phyloP scores from a whole-genome alignment of 1,140 invertebrate species.

The Penaeus indicus region DNA sequence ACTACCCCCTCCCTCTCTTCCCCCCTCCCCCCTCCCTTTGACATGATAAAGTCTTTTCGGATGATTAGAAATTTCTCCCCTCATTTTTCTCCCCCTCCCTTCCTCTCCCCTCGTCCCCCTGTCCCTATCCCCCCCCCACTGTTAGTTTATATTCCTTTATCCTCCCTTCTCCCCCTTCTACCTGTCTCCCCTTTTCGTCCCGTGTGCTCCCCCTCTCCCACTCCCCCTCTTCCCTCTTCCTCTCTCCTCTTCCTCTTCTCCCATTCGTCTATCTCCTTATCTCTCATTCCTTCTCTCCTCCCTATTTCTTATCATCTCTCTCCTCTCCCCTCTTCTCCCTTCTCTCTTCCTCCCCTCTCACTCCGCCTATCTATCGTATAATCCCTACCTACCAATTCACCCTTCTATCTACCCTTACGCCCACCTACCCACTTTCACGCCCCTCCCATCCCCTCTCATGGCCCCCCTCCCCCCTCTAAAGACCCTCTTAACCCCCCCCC shows the following conservation, averaged over 20 bases:
- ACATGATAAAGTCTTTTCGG: no score
- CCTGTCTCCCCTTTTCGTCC: background rate
- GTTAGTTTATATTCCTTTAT: no score
- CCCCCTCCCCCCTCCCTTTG: no score
- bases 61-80: no score
- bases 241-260: slow-evolving; percentile 15
- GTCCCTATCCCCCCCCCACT: background rate
- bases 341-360: background rate
- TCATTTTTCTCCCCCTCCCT: background rate
- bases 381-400: no score
- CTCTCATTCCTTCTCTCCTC: background rate
- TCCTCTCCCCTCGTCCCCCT: background rate
- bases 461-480: background rate
- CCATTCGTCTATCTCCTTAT: background rate
- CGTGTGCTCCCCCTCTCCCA: background rate
- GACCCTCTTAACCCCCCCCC: background rate
- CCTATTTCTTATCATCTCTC: background rate
- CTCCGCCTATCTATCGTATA: no score
- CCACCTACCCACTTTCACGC: background rate
- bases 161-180: background rate
- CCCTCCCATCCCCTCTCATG: no score
- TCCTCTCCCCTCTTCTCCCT: background rate
- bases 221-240: slow-evolving; percentile 23
- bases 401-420: background rate
- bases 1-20: no score